phyloP scores from a whole-genome alignment of 2,797 vertebrate genomes.

The Esox masquinongy region DNA sequence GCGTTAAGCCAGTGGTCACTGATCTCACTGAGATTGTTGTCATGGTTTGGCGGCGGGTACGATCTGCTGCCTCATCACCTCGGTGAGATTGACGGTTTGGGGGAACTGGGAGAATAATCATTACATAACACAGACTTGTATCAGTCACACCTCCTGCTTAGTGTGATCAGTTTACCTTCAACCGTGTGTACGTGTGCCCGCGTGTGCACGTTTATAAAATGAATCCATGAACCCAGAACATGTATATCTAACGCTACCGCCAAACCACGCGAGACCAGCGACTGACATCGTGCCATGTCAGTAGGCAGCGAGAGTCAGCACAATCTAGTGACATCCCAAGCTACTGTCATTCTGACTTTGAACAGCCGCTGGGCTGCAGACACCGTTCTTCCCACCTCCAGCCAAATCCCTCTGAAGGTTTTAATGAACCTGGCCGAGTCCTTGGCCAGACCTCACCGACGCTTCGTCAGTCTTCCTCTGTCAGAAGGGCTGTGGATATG shows the following conservation, averaged over 20 bases:
- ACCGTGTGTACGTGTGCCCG: not conserved
- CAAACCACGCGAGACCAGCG: not conserved
- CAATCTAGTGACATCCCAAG: not conserved
- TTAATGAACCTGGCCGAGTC: not conserved
- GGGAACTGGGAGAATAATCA: constrained; percentile 63
- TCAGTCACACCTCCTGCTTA: constrained; percentile 42
- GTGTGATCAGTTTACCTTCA: constrained; percentile 11
- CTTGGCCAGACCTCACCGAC: constrained; percentile 19
- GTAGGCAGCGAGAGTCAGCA: not conserved
- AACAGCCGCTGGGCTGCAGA: not conserved
- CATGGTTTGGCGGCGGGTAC: not conserved
- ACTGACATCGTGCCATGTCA: not conserved
- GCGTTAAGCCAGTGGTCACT: not conserved
- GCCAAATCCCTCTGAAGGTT: not conserved
- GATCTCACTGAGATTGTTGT: not conserved
- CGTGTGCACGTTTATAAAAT: not conserved
- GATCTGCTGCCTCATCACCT: not conserved
- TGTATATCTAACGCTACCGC: not conserved
- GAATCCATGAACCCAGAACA: not conserved
- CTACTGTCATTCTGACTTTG: constrained; percentile 3
- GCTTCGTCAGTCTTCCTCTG: not conserved
- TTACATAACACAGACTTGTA: constrained; percentile 34
- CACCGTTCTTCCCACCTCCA: not conserved
- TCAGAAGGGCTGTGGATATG: not conserved
- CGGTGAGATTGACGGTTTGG: constrained; percentile 64